Conservation (phyloP, 2,888 invertebrate genomes). For the Scrobipalpa atriplicella region DNA sequence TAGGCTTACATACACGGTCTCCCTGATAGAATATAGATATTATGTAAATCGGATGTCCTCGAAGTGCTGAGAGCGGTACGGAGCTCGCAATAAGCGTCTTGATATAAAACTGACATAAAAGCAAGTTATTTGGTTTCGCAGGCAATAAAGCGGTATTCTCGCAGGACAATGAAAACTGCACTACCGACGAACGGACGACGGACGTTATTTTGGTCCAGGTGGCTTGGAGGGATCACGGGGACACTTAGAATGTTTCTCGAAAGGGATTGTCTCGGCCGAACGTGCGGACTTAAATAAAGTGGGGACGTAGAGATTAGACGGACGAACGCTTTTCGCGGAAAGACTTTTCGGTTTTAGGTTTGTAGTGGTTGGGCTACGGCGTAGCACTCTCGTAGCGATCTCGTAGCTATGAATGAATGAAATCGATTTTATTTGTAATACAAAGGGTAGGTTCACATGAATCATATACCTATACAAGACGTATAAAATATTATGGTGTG, state of each 20-base stretch:
- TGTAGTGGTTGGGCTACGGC: background rate
- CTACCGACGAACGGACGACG: constrained; percentile 38
- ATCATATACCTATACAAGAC: no score
- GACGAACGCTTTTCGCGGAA: background rate
- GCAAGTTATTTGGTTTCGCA: constrained; percentile 75
- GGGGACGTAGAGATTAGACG: background rate
- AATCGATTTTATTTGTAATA: no score
- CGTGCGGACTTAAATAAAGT: constrained; percentile 18
- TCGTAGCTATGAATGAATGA: background rate
- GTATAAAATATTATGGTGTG: no score
- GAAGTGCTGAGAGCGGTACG: constrained; percentile 30
- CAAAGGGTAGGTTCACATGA: no score
- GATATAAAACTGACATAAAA: constrained; percentile 73
- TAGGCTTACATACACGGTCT: constrained; percentile 18
- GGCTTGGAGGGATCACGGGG: constrained; percentile 36
- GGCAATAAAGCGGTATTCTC: constrained; percentile 72
- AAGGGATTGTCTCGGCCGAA: constrained; percentile 24
- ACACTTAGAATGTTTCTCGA: constrained; percentile 30
- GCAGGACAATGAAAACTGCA: constrained; percentile 73
- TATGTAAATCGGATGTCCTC: constrained; percentile 32
- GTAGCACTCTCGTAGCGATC: background rate
- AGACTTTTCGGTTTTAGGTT: constrained; percentile 5
- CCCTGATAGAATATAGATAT: constrained; percentile 31
- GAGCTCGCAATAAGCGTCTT: constrained; percentile 57
- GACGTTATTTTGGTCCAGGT: constrained; percentile 36